phyloP scores from a whole-genome alignment of 2,797 vertebrate genomes.

The Ceryle rudis region DNA sequence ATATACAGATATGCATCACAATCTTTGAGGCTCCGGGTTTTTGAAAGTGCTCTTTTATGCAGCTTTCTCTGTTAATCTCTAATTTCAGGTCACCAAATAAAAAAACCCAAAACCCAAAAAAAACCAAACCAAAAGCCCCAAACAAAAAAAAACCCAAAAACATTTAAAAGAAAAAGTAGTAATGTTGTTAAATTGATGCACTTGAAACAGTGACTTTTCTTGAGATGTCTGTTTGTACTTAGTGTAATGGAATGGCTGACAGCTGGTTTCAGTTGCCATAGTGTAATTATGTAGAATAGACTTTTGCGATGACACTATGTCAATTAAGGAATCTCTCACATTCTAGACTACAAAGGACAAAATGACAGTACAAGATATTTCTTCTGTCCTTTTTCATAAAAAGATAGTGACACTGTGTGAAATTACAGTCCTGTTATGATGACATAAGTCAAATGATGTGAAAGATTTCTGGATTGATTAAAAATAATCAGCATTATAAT shows the following conservation, averaged over 20 bases:
- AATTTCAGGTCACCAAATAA: slow-evolving; percentile 59
- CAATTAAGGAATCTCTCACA: slow-evolving; percentile 70
- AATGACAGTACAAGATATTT: slow-evolving; percentile 69
- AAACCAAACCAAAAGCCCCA: no score
- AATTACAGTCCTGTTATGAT: slow-evolving; percentile 64
- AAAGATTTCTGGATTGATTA: slow-evolving; percentile 68
- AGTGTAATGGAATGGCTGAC: slow-evolving; percentile 69
- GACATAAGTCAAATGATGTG: slow-evolving; percentile 68
- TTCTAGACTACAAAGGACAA: slow-evolving; percentile 72
- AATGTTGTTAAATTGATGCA: slow-evolving; percentile 66
- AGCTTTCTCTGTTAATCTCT: slow-evolving; percentile 24
- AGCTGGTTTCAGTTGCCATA: slow-evolving; percentile 73
- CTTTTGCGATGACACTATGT: slow-evolving; percentile 68
- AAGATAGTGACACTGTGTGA: slow-evolving; percentile 66
- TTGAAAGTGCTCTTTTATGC: slow-evolving; percentile 40
- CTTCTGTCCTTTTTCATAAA: slow-evolving; percentile 56
- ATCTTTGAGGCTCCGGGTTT: slow-evolving; percentile 25
- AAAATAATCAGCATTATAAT: slow-evolving; percentile 64
- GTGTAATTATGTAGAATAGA: slow-evolving; percentile 70
- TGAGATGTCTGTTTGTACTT: slow-evolving; percentile 71
- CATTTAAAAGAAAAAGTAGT: slow-evolving; percentile 53
- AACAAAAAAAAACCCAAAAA: background rate
- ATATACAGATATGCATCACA: slow-evolving; percentile 44
- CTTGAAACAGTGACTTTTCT: slow-evolving; percentile 60
- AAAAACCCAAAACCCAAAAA: background rate